Evolutionary conservation across 1,140 invertebrate species (phyloP), one percentile per base, ranked within the genome.

Genomic region (Anastatus disparis): DNA sequence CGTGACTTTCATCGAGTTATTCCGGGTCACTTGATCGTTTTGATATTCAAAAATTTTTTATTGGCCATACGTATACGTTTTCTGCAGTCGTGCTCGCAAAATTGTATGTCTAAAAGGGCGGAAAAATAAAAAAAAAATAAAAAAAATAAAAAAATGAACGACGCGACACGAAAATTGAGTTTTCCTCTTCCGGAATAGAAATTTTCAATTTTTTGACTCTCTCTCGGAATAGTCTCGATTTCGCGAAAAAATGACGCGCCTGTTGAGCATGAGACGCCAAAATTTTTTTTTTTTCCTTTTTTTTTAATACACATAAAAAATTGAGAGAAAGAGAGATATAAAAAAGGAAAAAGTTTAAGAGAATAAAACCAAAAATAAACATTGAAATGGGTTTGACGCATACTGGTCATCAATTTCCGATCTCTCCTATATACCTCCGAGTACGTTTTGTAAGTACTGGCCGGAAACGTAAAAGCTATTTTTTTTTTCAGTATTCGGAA

Each of bases 11-110:
- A 61, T 61, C 58, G 13, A 61, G 40, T 61, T 61, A 61, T 61
- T 61, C 27, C 58, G 26, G 24, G 26, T 46, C 58, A 46, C 58
- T 46, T 27, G 38, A 46, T 46, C 58, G 38, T 46, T 46, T 44
- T 27, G 38, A 46, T 55, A 44, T 38, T 65, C 10, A 22, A 31
- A 63, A 29, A 42, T 66, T 72, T 75, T 70, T 70, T 71, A 76
- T 71, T 70, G 72, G 46, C 46, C 52, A 20, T 64, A 55, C 31
- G n/a, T n/a, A n/a, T n/a, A n/a, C n/a, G n/a, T n/a, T n/a, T n/a
- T n/a, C n/a, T n/a, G n/a, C n/a, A n/a, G n/a, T n/a, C n/a, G n/a
- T n/a, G n/a, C n/a, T n/a, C n/a, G n/a, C n/a, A n/a, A n/a, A n/a
- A n/a, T n/a, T n/a, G n/a, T n/a, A n/a, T n/a, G 29, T 46, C 64